These are phyloP conservation scores for Harpagifer antarcticus DNA, from an alignment of 2,797 vertebrate species.

Conservation along the genomic window DNA sequence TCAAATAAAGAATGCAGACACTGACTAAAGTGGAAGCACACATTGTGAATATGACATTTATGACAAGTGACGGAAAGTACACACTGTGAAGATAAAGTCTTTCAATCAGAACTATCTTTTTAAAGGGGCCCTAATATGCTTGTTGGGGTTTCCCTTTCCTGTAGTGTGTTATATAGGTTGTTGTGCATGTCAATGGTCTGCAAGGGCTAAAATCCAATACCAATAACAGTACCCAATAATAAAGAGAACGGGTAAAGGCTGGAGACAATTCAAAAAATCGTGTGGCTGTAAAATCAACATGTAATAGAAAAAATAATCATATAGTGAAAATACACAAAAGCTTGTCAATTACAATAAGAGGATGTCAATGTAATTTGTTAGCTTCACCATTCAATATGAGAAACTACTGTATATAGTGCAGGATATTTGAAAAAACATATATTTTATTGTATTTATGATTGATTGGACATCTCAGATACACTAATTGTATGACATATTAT, in stretches of 20 bases:
- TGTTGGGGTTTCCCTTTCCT: no score
- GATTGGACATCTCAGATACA: neutral
- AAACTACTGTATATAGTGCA: neutral
- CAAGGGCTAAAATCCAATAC: no score
- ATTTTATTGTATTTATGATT: neutral
- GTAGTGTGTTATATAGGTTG: no score
- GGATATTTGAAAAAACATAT: neutral
- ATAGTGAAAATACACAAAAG: neutral
- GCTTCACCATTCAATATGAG: neutral
- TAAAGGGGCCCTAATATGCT: no score
- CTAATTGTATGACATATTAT: neutral
- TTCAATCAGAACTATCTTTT: no score
- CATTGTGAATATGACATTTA: neutral
- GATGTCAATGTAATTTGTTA: neutral
- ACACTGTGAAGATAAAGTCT: neutral
- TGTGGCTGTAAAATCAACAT: neutral
- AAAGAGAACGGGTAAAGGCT: neutral
- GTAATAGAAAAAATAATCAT: neutral
- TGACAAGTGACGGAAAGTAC: neutral
- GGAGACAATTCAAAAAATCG: neutral
- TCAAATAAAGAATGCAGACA: constrained; percentile 18
- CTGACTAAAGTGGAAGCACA: neutral
- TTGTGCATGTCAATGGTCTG: no score
- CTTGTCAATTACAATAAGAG: neutral
- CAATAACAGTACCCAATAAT: no score